Evolutionary conservation across 2,888 invertebrate genomes (phyloP).

Genomic region (Drosophila tanythrix): DNA sequence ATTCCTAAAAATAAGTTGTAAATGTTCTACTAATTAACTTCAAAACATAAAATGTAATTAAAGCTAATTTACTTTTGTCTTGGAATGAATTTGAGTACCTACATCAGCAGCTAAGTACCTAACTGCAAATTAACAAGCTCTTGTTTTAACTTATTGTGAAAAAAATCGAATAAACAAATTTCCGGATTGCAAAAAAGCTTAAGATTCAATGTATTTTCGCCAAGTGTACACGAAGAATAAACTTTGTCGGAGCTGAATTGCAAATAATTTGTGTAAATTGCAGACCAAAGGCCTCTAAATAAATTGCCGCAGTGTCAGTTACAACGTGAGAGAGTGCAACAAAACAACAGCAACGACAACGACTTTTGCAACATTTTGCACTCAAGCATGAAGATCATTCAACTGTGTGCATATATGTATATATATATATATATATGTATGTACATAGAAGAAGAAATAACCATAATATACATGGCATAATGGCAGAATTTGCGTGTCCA

Average conservation of each 20-base stretch:
- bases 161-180: not conserved
- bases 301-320: slow-evolving; percentile 64
- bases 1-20: not conserved
- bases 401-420: slow-evolving; percentile 47
- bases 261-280: slow-evolving; percentile 38
- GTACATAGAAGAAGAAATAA: not conserved
- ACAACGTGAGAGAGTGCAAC: slow-evolving; percentile 51
- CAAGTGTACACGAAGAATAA: not conserved
- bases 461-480: slow-evolving; percentile 24
- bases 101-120: not conserved
- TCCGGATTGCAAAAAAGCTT: not conserved
- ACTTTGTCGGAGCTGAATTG: not conserved
- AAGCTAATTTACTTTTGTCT: not conserved
- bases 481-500: slow-evolving; percentile 67
- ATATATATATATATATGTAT: not conserved
- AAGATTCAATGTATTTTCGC: not conserved
- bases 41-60: not conserved
- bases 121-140: not conserved
- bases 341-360: slow-evolving; percentile 4
- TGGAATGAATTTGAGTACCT: not conserved
- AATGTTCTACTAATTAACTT: not conserved
- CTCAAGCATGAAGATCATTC: slow-evolving; percentile 71
- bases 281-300: slow-evolving; percentile 31
- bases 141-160: not conserved
- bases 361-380: slow-evolving; percentile 33